phyloP scores from a whole-genome alignment of 2,797 vertebrate genomes.

The Amblyopsis hoosieri region DNA sequence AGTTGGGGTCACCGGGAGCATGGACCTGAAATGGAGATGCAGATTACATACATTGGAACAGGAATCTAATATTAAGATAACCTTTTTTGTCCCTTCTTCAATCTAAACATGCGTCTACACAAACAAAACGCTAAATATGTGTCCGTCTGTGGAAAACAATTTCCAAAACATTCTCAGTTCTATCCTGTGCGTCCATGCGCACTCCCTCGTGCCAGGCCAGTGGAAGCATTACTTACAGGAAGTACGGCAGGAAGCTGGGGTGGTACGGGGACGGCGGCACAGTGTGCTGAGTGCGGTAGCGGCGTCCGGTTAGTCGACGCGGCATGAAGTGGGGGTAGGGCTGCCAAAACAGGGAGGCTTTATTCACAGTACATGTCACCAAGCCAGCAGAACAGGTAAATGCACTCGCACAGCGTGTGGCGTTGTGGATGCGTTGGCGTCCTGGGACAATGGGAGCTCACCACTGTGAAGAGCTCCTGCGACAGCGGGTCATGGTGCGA shows the following conservation, averaged over 20 bases:
- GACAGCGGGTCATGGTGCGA: slow-evolving; percentile 92
- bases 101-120: too few relatives aligned
- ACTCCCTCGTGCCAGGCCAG: too few relatives aligned
- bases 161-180: too few relatives aligned
- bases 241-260: slow-evolving; percentile 95
- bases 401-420: too few relatives aligned
- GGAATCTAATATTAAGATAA: background rate
- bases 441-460: slow-evolving; percentile 66
- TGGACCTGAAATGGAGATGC: slow-evolving; percentile 79
- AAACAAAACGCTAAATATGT: too few relatives aligned
- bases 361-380: too few relatives aligned
- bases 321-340: slow-evolving; percentile 95
- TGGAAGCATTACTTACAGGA: slow-evolving; percentile 86
- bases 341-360: slow-evolving; percentile 63
- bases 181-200: too few relatives aligned
- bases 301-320: slow-evolving; percentile 89
- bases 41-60: background rate
- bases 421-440: background rate
- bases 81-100: too few relatives aligned
- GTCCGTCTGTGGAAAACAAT: too few relatives aligned
- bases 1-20: slow-evolving; percentile 93
- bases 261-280: slow-evolving; percentile 93
- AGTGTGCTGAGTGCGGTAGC: slow-evolving; percentile 91
- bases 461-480: slow-evolving; percentile 94
- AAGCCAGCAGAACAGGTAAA: too few relatives aligned